These are phyloP conservation scores for Tridacna crocea DNA, from an alignment of 2,888 invertebrate species.

Conservation along the genomic window DNA sequence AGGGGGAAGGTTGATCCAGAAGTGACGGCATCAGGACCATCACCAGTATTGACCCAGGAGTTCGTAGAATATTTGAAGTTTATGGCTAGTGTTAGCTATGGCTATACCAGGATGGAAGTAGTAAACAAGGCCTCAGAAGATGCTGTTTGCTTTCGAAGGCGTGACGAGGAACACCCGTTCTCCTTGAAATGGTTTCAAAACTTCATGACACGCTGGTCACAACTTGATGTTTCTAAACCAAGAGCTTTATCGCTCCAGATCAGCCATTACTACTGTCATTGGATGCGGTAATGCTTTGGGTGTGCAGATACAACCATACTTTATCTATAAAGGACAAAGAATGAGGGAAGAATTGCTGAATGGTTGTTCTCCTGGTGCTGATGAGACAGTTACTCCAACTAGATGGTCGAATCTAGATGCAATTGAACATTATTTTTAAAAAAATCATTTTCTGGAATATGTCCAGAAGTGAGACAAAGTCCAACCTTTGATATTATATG, in stretches of 20 bases:
- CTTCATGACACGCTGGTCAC: slow-evolving; percentile 26
- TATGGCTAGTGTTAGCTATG: slow-evolving; percentile 30
- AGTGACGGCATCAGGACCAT: slow-evolving; percentile 7
- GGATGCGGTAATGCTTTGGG: slow-evolving; percentile 36
- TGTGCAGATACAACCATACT: background rate
- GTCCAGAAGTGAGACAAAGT: slow-evolving; percentile 14
- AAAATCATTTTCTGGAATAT: slow-evolving; percentile 27
- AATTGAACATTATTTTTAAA: no score
- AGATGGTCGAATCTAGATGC: no score
- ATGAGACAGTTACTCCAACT: no score
- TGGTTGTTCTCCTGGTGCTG: no score
- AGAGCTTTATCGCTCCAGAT: no score
- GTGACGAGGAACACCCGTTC: slow-evolving; percentile 23
- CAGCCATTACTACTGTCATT: background rate
- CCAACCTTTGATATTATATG: slow-evolving; percentile 32
- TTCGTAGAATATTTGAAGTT: slow-evolving; percentile 30
- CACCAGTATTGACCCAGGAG: slow-evolving; percentile 13
- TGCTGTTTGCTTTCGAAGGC: slow-evolving; percentile 20
- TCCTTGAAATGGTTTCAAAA: no score
- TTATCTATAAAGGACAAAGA: no score
- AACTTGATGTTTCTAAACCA: slow-evolving; percentile 24
- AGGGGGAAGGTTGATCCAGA: slow-evolving; percentile 33
- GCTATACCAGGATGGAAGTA: slow-evolving; percentile 30
- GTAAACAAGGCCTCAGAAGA: slow-evolving; percentile 12
- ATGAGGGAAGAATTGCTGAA: no score